These are phyloP conservation scores for Styela clava DNA, from an alignment of 23 tunicate genomes.

Conservation along the genomic window DNA sequence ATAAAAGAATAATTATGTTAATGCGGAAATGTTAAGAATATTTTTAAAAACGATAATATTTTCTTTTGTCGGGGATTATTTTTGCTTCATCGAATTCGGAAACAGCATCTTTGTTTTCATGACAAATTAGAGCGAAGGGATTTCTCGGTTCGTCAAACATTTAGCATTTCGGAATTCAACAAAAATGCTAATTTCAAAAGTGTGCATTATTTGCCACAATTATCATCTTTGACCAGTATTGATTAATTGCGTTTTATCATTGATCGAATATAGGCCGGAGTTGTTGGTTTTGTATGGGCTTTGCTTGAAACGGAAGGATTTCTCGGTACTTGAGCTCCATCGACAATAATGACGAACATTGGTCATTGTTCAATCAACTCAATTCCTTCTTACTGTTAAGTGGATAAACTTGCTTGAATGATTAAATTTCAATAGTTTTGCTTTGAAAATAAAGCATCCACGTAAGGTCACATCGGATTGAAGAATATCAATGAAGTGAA, in stretches of 20 bases:
- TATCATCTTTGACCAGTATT: no score
- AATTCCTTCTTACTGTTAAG: not conserved
- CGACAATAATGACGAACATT: not conserved
- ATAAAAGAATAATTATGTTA: not conserved
- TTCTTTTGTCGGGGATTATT: not conserved
- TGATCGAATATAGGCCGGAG: no score
- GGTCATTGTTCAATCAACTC: not conserved
- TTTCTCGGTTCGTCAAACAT: not conserved
- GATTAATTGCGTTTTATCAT: no score
- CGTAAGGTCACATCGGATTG: no score
- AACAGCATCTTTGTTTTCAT: not conserved
- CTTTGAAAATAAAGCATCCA: no score
- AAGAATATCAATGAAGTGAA: no score
- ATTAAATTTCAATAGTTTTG: no score
- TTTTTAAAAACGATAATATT: not conserved
- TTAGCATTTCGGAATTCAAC: not conserved
- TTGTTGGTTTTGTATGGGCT: no score
- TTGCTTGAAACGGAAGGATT: not conserved
- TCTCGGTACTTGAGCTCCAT: not conserved
- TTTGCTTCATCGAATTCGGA: conserved; percentile 18
- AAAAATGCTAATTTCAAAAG: not conserved
- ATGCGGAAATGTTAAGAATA: not conserved
- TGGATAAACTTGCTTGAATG: no score
- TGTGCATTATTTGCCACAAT: no score
- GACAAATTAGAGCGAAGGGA: conserved; percentile 15